Percentiles rank a stretch among this genome's conserved stretches.
Evolutionary conservation across 2,797 vertebrate genomes (phyloP).

Genomic region (Morus bassanus): DNA sequence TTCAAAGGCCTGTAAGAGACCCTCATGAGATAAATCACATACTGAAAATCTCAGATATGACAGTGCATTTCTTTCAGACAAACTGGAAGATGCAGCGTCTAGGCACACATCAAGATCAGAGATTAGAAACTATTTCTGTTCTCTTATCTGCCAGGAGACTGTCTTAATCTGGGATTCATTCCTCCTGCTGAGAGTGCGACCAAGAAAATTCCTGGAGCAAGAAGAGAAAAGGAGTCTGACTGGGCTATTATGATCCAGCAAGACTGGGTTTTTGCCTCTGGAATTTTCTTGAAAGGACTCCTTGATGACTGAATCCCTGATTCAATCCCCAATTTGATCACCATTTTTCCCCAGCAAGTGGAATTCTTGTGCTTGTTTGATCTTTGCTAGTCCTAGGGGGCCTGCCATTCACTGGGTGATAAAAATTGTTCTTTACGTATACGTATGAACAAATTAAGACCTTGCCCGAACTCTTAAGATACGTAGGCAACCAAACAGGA

Average conservation of each 20-base stretch:
- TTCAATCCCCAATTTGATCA: not conserved
- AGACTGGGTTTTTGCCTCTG: not conserved
- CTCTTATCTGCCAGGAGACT: not conserved
- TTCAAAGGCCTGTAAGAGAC: not conserved
- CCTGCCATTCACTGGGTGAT: not conserved
- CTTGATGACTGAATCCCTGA: not conserved
- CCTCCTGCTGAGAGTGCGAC: not conserved
- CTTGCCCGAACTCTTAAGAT: not conserved
- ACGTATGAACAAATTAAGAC: not conserved
- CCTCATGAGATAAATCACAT: not conserved
- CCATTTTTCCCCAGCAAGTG: not conserved
- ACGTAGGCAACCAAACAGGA: not conserved
- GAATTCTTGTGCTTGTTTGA: not conserved
- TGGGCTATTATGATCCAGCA: not conserved
- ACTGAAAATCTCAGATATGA: not conserved
- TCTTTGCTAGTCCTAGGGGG: not conserved
- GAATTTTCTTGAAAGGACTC: not conserved
- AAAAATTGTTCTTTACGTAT: not conserved
- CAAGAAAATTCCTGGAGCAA: not conserved
- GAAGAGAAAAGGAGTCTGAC: not conserved
- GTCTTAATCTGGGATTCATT: not conserved
- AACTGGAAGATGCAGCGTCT: not conserved
- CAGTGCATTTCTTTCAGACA: not conserved
- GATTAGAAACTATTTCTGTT: not conserved
- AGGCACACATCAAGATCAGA: not conserved